Evolutionary conservation across 2,888 invertebrate species (phyloP).

Genomic region (Temnothorax rugatulus): DNA sequence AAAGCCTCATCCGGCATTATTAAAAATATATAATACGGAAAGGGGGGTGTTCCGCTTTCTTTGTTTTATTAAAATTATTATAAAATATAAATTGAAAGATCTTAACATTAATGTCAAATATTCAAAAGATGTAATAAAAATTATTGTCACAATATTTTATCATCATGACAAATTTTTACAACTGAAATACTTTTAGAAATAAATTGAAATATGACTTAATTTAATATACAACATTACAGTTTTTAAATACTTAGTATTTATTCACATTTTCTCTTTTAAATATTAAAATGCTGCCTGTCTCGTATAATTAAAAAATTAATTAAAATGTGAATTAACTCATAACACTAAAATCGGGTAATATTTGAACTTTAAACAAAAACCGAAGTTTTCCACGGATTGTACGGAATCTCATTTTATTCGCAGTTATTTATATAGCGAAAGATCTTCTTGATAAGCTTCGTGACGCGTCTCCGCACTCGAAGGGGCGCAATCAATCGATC

Average conservation of each 20-base stretch:
- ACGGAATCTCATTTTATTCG: not conserved
- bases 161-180: not conserved
- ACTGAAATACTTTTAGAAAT: not conserved
- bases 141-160: not conserved
- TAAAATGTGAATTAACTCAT: not conserved
- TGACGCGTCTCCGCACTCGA: not conserved
- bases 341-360: not conserved
- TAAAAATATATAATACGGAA: not conserved
- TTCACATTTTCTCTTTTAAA: not conserved
- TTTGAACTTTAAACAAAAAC: not conserved
- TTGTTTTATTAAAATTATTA: constrained; percentile 1
- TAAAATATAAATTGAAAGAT: not conserved
- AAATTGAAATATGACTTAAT: not conserved
- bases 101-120: not conserved
- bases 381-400: not conserved
- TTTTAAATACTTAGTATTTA: not conserved
- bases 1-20: not conserved
- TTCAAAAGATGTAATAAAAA: not conserved
- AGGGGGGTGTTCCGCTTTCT: not conserved
- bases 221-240: not conserved
- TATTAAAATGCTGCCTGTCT: not conserved
- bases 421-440: not conserved
- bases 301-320: not conserved
- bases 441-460: not conserved
- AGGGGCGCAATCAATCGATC: not conserved